Evolutionary conservation across 1,140 invertebrate species (phyloP).

Genomic region (Leptinotarsa undecemlineata): DNA sequence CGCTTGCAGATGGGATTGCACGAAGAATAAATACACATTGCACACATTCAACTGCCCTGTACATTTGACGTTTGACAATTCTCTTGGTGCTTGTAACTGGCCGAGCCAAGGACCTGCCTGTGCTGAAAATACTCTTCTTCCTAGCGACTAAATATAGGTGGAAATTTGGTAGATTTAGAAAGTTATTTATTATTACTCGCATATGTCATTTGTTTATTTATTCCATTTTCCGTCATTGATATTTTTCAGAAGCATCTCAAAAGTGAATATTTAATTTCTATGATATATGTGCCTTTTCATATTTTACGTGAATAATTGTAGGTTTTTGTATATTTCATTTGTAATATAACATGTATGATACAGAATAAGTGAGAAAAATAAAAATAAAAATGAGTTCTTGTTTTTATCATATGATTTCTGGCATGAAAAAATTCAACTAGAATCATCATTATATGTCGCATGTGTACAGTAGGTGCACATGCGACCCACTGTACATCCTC

Average conservation of each 20-base stretch:
- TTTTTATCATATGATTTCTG: too few relatives aligned
- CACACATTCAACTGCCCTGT: constrained; percentile 82
- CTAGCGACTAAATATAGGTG: constrained; percentile 43
- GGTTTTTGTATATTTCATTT: constrained; percentile 15
- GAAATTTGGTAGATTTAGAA: background rate
- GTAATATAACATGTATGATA: constrained; percentile 12
- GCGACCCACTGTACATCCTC: too few relatives aligned
- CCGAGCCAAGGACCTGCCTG: constrained; percentile 79
- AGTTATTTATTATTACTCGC: constrained; percentile 23
- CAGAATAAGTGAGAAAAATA: background rate
- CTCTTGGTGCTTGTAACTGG: constrained; percentile 79
- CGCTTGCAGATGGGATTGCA: constrained; percentile 81
- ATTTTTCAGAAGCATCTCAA: background rate
- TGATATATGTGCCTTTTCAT: background rate
- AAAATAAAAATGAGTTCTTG: background rate
- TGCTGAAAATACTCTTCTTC: constrained; percentile 67
- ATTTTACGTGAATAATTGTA: background rate
- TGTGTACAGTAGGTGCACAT: too few relatives aligned
- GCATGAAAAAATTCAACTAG: too few relatives aligned
- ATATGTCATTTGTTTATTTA: constrained; percentile 17
- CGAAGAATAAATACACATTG: constrained; percentile 76
- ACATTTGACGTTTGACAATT: constrained; percentile 76
- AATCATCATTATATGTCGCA: too few relatives aligned
- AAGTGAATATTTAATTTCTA: too few relatives aligned
- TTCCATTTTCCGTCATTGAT: background rate